phyloP scores from a whole-genome alignment of 2,888 invertebrate species.

The Lasioglossum vierecki region DNA sequence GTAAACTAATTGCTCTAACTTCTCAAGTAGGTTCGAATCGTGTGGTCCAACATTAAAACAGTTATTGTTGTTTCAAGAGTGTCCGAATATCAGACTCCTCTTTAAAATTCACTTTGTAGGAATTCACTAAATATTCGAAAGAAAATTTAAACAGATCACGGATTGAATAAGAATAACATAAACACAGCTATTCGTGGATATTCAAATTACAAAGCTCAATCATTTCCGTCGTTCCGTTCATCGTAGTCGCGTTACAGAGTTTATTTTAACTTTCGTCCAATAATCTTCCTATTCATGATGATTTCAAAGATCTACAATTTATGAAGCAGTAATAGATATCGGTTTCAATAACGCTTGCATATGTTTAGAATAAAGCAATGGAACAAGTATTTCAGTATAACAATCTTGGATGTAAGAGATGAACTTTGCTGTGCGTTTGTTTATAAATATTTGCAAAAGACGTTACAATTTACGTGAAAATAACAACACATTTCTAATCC shows the following conservation, averaged over 20 bases:
- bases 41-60: too few relatives aligned
- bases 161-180: background rate
- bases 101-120: background rate
- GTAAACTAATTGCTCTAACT: too few relatives aligned
- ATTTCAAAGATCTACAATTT: background rate
- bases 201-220: background rate
- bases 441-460: too few relatives aligned
- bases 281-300: too few relatives aligned
- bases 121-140: background rate
- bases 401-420: background rate
- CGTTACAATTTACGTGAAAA: background rate
- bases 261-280: background rate
- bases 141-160: background rate
- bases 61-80: too few relatives aligned
- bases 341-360: background rate
- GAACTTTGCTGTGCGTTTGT: background rate
- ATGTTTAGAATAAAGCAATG: background rate
- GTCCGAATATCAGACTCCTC: too few relatives aligned
- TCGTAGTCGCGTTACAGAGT: background rate
- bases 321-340: background rate
- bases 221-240: background rate
- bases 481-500: background rate
- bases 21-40: too few relatives aligned
- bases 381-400: background rate
- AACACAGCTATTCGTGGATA: background rate